Evolutionary conservation across 2,888 invertebrate species (phyloP).

Genomic region (Corbicula japonica): DNA sequence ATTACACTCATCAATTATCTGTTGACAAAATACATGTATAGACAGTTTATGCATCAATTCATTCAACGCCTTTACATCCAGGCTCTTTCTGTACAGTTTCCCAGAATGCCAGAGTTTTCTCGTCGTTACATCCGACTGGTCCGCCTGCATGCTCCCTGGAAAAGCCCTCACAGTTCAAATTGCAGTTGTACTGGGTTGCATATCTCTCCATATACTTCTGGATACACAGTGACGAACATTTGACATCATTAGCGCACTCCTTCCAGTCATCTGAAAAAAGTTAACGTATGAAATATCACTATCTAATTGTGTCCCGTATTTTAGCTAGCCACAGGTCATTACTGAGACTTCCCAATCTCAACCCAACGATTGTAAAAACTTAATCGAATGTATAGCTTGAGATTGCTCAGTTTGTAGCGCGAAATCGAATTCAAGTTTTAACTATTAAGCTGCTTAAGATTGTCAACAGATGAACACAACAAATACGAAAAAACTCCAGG

Average conservation of each 20-base stretch:
- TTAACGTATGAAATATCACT: too few species aligned
- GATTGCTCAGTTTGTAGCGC: too few species aligned
- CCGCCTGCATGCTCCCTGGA: background rate
- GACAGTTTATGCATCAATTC: background rate
- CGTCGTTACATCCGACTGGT: slow-evolving; percentile 1
- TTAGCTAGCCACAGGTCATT: too few species aligned
- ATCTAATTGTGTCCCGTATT: too few species aligned
- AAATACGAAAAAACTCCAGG: too few species aligned
- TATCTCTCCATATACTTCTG: background rate
- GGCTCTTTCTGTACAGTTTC: background rate
- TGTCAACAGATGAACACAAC: too few species aligned
- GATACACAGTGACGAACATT: background rate
- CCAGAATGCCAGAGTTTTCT: background rate
- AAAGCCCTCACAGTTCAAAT: slow-evolving; percentile 1
- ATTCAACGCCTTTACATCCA: slow-evolving; percentile 12
- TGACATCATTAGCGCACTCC: background rate
- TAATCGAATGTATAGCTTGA: background rate
- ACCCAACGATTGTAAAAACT: background rate
- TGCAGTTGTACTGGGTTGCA: background rate
- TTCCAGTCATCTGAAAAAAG: slow-evolving; percentile 7
- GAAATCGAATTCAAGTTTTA: too few species aligned
- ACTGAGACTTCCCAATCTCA: background rate
- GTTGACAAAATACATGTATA: background rate
- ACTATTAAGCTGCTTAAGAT: too few species aligned
- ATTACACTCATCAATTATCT: background rate